Percentiles rank a stretch among this genome's conserved stretches.
Conservation (phyloP, 2,888 invertebrate species). For the Cantharis rufa region DNA sequence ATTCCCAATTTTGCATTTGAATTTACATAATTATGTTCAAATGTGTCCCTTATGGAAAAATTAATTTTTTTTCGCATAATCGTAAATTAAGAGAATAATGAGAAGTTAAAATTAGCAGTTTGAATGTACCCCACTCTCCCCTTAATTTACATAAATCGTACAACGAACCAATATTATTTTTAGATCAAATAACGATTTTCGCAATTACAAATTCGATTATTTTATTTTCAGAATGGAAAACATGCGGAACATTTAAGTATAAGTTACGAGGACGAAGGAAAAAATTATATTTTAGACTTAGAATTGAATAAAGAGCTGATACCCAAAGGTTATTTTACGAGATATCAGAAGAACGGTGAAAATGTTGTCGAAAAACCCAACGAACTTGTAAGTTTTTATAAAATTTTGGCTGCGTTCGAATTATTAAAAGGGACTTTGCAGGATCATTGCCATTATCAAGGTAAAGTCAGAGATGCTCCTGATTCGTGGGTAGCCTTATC, state of each 20-base stretch:
- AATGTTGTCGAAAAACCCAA: conserved; percentile 62
- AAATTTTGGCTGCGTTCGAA: neutral
- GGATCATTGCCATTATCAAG: conserved; percentile 78
- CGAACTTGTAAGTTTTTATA: conserved; percentile 56
- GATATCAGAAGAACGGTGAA: conserved; percentile 62
- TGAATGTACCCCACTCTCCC: neutral
- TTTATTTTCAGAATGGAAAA: conserved; percentile 55
- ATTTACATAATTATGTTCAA: too few relatives aligned
- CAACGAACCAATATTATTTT: neutral
- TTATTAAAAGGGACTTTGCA: conserved; percentile 45
- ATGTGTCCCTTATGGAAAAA: too few relatives aligned
- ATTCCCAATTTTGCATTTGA: too few relatives aligned
- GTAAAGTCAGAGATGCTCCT: conserved; percentile 69
- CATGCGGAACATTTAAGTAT: conserved; percentile 65
- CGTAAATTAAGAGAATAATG: too few relatives aligned
- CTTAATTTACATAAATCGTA: neutral
- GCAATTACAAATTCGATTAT: neutral
- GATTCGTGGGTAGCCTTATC: conserved; percentile 84
- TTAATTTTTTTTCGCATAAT: too few relatives aligned
- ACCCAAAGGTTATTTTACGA: conserved; percentile 68
- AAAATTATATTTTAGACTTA: conserved; percentile 70
- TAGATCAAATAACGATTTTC: neutral
- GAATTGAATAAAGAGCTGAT: conserved; percentile 74
- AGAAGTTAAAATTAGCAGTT: neutral
- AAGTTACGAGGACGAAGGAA: conserved; percentile 68